A percentile compares a stretch with the other conserved stretches of the same genome.
Evolutionary conservation across 2,113 vertebrate species (phyloP).

Genomic region (Eulacestoma nigropectus): DNA sequence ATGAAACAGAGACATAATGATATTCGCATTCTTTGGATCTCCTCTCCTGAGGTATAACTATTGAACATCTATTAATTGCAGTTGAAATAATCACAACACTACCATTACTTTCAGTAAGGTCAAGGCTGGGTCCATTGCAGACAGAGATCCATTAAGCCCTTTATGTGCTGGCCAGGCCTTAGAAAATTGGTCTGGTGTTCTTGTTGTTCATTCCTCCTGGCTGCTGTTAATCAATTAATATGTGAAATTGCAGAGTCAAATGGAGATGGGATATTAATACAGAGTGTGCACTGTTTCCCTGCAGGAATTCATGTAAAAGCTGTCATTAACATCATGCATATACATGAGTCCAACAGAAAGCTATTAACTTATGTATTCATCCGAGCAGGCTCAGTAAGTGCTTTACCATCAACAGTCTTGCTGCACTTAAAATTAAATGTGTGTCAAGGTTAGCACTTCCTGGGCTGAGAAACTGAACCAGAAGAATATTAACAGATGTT

Average conservation of each 20-base stretch:
- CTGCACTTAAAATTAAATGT: constrained; percentile 24
- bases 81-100: neutral
- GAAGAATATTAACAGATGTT: constrained; percentile 22
- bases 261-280: neutral
- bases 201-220: constrained; percentile 1
- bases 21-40: neutral
- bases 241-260: neutral
- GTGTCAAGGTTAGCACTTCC: constrained; percentile 21
- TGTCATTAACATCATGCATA: constrained; percentile 49
- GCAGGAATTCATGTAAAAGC: constrained; percentile 39
- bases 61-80: neutral
- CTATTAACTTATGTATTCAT: constrained; percentile 22
- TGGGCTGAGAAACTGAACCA: constrained; percentile 8
- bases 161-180: neutral
- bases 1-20: neutral
- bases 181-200: neutral
- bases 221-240: constrained; percentile 46
- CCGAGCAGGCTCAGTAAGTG: constrained; percentile 23
- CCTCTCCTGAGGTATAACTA: neutral
- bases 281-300: neutral
- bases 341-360: constrained; percentile 44
- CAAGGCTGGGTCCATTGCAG: neutral
- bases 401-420: constrained; percentile 18
- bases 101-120: neutral
- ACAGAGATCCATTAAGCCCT: neutral